These are phyloP conservation scores for Agriopis marginaria DNA, from an alignment of 2,888 invertebrate species.

Conservation along the genomic window DNA sequence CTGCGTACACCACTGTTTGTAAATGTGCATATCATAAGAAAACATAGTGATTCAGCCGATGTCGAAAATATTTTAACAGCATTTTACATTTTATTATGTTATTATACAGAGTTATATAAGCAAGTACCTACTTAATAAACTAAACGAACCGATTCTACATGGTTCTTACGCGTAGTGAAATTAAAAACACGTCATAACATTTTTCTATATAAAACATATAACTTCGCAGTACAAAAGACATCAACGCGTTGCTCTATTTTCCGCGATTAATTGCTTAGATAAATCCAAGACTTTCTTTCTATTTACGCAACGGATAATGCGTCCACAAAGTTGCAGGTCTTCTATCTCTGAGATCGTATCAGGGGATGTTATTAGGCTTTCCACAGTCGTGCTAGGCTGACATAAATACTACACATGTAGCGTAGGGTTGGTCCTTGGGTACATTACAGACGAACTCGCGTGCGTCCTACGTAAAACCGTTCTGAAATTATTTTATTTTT, in stretches of 20 bases:
- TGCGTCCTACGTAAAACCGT: too few relatives aligned
- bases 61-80: too few relatives aligned
- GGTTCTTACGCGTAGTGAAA: neutral
- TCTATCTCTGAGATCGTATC: slow-evolving; percentile 19
- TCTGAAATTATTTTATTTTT: too few relatives aligned
- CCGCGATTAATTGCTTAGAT: slow-evolving; percentile 20
- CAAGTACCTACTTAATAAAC: neutral
- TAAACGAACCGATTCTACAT: slow-evolving; percentile 1
- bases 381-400: slow-evolving; percentile 7
- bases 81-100: neutral
- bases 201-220: neutral
- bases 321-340: slow-evolving; percentile 15
- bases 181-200: neutral
- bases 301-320: slow-evolving; percentile 24
- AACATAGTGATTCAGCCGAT: too few relatives aligned
- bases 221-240: slow-evolving; percentile 24
- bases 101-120: neutral
- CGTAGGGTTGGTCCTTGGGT: neutral
- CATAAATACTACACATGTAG: neutral
- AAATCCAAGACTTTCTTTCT: slow-evolving; percentile 21
- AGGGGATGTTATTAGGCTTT: slow-evolving; percentile 12
- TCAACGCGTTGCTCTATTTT: slow-evolving; percentile 29
- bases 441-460: too few relatives aligned
- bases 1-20: neutral
- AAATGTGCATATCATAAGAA: neutral